A percentile compares a stretch with the other conserved stretches of the same genome.
These are phyloP conservation scores for Bradypus variegatus DNA, from an alignment of 2,797 vertebrate species.

Conservation along the genomic window DNA sequence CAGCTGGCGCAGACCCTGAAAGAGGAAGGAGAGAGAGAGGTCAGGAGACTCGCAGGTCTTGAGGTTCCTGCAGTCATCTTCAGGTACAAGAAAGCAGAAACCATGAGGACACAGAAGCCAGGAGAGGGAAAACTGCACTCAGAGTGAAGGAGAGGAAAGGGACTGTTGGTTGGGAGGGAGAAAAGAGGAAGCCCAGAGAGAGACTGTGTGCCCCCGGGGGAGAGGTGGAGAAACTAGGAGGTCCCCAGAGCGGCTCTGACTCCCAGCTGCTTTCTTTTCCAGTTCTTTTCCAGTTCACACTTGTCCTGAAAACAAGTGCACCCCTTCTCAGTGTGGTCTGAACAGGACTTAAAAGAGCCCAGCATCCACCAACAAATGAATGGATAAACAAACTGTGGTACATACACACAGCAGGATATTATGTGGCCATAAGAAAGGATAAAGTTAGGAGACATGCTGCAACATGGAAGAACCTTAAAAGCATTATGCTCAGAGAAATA, in stretches of 20 bases:
- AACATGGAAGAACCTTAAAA: too few species aligned
- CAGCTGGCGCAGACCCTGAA: background rate
- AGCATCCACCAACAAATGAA: too few species aligned
- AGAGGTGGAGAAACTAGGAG: background rate
- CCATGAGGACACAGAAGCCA: background rate
- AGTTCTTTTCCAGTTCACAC: background rate
- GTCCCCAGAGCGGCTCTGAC: background rate
- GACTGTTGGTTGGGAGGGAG: background rate
- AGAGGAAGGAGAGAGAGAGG: background rate
- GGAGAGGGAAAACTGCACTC: background rate
- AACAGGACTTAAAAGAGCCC: background rate
- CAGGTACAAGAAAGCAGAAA: background rate
- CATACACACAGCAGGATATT: too few species aligned
- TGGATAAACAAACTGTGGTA: too few species aligned
- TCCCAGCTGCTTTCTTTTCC: background rate
- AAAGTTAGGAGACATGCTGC: too few species aligned
- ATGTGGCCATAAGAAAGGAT: too few species aligned
- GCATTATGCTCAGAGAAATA: too few species aligned
- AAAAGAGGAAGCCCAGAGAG: background rate
- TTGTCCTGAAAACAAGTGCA: slow-evolving; percentile 16
- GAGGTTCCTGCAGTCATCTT: background rate
- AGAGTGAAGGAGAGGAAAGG: background rate
- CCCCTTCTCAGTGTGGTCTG: background rate
- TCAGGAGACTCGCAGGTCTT: background rate
- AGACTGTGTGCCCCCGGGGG: background rate